A percentile compares a stretch with the other conserved stretches of the same genome.
These are phyloP conservation scores for Leontopithecus rosalia DNA, from an alignment of 2,797 vertebrate genomes.

Conservation along the genomic window DNA sequence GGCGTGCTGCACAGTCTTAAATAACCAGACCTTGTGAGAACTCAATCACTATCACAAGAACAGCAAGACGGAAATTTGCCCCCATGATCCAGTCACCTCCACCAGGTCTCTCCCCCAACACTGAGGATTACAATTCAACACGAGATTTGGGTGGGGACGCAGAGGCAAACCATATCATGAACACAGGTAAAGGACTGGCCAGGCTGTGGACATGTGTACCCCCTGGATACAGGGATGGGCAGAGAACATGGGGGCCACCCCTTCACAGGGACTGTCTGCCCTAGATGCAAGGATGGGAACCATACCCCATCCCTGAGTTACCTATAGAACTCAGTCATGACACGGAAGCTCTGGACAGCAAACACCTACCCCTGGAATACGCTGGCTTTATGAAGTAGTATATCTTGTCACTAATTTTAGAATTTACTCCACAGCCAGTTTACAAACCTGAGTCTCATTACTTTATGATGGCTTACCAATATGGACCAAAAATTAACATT, in stretches of 20 bases:
- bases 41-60: not conserved
- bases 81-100: not conserved
- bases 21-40: not conserved
- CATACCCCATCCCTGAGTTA: not conserved
- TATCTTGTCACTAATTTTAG: not conserved
- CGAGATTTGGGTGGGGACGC: not conserved
- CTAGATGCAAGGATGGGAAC: not conserved
- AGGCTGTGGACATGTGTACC: rapidly evolving
- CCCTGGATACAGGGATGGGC: not conserved
- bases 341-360: not conserved
- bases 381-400: not conserved
- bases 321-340: not conserved
- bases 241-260: not conserved
- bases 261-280: not conserved
- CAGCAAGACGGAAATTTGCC: not conserved
- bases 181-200: not conserved
- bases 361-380: not conserved
- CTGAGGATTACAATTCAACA: not conserved
- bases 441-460: not conserved
- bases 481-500: not conserved
- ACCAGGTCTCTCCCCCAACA: not conserved
- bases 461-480: not conserved
- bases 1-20: not conserved
- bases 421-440: not conserved
- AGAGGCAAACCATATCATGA: not conserved